A percentile compares a stretch with the other conserved stretches of the same genome.
phyloP scores from a whole-genome alignment of 1,140 invertebrate genomes.

The Calephelis virginiensis region DNA sequence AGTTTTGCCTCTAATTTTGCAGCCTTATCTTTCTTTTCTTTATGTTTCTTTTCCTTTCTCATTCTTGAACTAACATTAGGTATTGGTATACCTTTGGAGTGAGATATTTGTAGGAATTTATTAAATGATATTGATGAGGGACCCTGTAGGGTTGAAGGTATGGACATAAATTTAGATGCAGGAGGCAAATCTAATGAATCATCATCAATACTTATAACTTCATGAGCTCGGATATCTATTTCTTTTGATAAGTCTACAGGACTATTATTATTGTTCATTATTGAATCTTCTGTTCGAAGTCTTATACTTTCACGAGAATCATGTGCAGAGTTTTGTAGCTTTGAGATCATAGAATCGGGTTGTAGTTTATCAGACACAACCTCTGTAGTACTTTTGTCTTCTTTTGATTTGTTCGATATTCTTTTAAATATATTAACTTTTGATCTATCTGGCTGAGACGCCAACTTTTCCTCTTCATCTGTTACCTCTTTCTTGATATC shows the following conservation, averaged over 20 bases:
- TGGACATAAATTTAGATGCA: slow-evolving; percentile 36
- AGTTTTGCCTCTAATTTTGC: slow-evolving; percentile 72
- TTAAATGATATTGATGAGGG: slow-evolving; percentile 56
- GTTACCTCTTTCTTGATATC: slow-evolving; percentile 76
- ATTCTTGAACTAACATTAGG: slow-evolving; percentile 72
- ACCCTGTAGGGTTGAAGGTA: slow-evolving; percentile 36
- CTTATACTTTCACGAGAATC: slow-evolving; percentile 54
- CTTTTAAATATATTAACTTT: slow-evolving; percentile 93
- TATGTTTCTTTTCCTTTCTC: slow-evolving; percentile 82
- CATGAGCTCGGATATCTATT: slow-evolving; percentile 68
- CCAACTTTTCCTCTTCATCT: slow-evolving; percentile 84
- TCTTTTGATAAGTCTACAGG: slow-evolving; percentile 73
- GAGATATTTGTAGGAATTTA: slow-evolving; percentile 61
- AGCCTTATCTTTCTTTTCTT: slow-evolving; percentile 82
- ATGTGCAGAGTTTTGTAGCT: slow-evolving; percentile 60
- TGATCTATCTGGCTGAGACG: slow-evolving; percentile 88
- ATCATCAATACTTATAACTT: slow-evolving; percentile 72
- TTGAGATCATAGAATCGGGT: slow-evolving; percentile 71
- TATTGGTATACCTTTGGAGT: slow-evolving; percentile 66
- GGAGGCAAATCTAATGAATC: slow-evolving; percentile 63
- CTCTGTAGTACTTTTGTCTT: slow-evolving; percentile 78
- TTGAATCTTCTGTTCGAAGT: slow-evolving; percentile 52
- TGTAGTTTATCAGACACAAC: slow-evolving; percentile 75
- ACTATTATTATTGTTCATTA: slow-evolving; percentile 74
- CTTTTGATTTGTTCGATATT: slow-evolving; percentile 87